These are phyloP conservation scores for Antechinus flavipes DNA, from an alignment of 2,113 vertebrate genomes.

Conservation along the genomic window DNA sequence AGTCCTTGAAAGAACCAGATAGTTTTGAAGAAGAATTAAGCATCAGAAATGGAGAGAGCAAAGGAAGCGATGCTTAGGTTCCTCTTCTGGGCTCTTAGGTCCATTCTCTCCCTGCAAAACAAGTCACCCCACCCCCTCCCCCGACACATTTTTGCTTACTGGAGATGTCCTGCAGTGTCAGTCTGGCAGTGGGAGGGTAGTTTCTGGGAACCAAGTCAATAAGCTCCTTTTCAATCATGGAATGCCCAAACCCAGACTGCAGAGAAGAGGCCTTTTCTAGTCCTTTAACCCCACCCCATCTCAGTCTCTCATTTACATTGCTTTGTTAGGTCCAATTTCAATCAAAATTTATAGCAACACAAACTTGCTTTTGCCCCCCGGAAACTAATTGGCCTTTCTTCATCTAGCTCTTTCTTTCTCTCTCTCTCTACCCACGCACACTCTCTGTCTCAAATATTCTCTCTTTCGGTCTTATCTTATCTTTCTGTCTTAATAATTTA, in stretches of 20 bases:
- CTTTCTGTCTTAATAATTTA: background rate
- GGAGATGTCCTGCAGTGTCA: slow-evolving; percentile 49
- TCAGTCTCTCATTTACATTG: background rate
- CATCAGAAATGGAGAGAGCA: background rate
- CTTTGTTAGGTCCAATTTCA: background rate
- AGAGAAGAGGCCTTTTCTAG: background rate
- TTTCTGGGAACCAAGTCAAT: background rate
- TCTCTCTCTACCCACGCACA: background rate
- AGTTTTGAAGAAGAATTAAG: background rate
- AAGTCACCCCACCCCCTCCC: background rate
- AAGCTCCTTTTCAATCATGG: background rate
- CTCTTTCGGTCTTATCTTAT: background rate
- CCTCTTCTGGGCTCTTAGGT: background rate
- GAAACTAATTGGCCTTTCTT: background rate
- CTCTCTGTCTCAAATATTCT: background rate
- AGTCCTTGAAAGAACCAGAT: background rate
- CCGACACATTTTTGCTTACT: slow-evolving; percentile 41
- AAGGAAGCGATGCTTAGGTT: background rate
- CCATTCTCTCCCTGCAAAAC: background rate
- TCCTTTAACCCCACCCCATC: background rate
- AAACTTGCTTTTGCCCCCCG: background rate
- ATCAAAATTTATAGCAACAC: background rate
- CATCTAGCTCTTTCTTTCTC: background rate
- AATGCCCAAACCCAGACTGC: background rate
- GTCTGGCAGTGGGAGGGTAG: slow-evolving; percentile 58